Evolutionary conservation across 2,888 invertebrate species (phyloP).

Genomic region (Drosophila phalerata): DNA sequence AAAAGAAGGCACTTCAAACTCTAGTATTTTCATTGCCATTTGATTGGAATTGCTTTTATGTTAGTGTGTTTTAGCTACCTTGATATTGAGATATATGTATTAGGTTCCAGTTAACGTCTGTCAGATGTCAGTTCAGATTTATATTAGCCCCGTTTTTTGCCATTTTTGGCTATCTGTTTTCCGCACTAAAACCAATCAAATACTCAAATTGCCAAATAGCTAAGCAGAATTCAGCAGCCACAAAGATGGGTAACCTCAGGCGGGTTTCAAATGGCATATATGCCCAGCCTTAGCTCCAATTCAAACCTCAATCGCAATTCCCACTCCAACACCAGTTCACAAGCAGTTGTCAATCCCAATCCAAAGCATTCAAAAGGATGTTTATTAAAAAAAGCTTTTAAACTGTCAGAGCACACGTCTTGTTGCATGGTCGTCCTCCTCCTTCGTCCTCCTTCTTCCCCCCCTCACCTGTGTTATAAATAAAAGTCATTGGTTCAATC

Average conservation of each 20-base stretch:
- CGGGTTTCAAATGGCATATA: constrained; percentile 25
- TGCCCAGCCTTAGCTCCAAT: constrained; percentile 2
- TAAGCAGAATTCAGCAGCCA: constrained; percentile 47
- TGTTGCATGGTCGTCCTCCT: constrained; percentile 9
- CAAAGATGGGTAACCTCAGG: constrained; percentile 30
- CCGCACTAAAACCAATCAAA: constrained; percentile 73
- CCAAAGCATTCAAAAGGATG: constrained; percentile 39
- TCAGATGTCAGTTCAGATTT: constrained; percentile 42
- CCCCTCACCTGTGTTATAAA: constrained; percentile 56
- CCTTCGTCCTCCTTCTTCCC: background rate
- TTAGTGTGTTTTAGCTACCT: background rate
- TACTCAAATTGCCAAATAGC: constrained; percentile 60
- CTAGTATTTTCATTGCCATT: background rate
- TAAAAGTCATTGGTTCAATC: constrained; percentile 69
- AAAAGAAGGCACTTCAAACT: too few species aligned
- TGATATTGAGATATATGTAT: background rate
- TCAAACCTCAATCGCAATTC: constrained; percentile 14
- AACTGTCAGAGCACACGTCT: constrained; percentile 69
- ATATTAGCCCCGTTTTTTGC: constrained; percentile 47
- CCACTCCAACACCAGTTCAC: background rate
- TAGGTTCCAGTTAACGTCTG: constrained; percentile 38
- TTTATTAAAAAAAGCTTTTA: constrained; percentile 81
- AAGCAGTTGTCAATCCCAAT: constrained; percentile 9
- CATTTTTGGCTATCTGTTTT: constrained; percentile 24
- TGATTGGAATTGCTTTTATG: background rate